phyloP scores from a whole-genome alignment of 2,113 vertebrate species.

The Symphodus melops region DNA sequence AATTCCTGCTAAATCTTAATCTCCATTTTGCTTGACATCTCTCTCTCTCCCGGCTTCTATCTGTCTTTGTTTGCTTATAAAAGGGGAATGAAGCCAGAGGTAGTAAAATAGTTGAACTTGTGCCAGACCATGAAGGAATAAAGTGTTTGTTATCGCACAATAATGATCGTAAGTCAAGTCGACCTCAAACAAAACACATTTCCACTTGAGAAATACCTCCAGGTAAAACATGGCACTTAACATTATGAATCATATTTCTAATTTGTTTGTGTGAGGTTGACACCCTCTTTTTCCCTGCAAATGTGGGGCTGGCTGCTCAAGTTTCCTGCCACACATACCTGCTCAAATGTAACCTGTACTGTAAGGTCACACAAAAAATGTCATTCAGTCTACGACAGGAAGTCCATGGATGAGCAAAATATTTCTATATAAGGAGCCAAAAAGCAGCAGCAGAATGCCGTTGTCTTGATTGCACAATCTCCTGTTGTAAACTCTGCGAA shows the following conservation, averaged over 20 bases:
- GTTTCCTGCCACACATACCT: conserved; percentile 44
- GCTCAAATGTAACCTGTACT: background rate
- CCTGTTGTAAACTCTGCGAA: conserved; percentile 58
- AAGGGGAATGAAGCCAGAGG: conserved; percentile 13
- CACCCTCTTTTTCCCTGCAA: conserved; percentile 32
- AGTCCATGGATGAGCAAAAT: conserved; percentile 44
- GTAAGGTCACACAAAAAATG: conserved; percentile 15
- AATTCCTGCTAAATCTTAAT: conserved; percentile 5
- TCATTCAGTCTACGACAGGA: conserved; percentile 28
- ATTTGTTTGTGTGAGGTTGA: conserved; percentile 18
- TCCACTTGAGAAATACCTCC: conserved; percentile 22
- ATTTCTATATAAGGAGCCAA: conserved; percentile 74
- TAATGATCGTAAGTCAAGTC: conserved; percentile 21
- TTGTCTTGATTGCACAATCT: conserved; percentile 75
- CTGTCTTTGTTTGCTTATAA: conserved; percentile 6
- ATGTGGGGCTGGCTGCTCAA: conserved; percentile 1
- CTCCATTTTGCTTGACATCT: background rate
- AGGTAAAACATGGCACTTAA: conserved; percentile 2
- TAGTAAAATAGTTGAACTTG: conserved; percentile 19
- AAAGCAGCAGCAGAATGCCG: conserved; percentile 53
- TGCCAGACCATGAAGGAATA: conserved; percentile 22
- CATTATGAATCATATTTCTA: conserved; percentile 42
- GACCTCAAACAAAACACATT: conserved; percentile 13
- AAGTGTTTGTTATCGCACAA: conserved; percentile 12
- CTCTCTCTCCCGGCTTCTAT: background rate